phyloP scores from a whole-genome alignment of 2,888 invertebrate genomes.

The Imbricaverruca yamaguchii region DNA sequence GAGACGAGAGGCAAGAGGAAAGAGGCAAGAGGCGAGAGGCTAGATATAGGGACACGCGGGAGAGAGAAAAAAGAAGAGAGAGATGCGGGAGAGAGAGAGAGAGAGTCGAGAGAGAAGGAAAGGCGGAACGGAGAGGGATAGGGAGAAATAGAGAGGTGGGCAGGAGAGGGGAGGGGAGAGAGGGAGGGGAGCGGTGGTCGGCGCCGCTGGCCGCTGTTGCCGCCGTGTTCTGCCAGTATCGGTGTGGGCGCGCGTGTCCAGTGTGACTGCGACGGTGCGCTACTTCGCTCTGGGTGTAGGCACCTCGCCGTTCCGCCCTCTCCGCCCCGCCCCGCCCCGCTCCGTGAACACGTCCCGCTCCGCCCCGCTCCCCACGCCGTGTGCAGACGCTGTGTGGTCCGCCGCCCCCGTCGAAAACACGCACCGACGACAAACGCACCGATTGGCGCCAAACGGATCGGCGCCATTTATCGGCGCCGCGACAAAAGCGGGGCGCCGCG shows the following conservation, averaged over 20 bases:
- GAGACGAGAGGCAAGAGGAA: no score
- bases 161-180: background rate
- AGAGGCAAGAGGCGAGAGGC: no score
- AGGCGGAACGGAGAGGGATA: background rate
- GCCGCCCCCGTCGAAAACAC: background rate
- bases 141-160: background rate
- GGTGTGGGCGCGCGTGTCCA: no score
- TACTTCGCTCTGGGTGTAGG: no score
- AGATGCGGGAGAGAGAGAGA: background rate
- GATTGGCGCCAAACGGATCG: constrained; percentile 19
- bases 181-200: background rate
- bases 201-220: no score
- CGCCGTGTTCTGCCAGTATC: no score
- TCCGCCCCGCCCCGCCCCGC: no score
- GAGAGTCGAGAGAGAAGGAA: background rate
- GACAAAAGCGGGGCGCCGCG: constrained; percentile 14
- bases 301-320: no score
- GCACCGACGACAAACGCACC: background rate
- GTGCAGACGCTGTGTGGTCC: background rate
- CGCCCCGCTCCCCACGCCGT: no score
- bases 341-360: no score
- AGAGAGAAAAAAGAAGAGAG: background rate
- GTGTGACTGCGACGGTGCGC: no score
- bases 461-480: constrained; percentile 18
- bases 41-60: no score